These are phyloP conservation scores for Branchellion lobata DNA, from an alignment of 2,888 invertebrate genomes.

Conservation along the genomic window DNA sequence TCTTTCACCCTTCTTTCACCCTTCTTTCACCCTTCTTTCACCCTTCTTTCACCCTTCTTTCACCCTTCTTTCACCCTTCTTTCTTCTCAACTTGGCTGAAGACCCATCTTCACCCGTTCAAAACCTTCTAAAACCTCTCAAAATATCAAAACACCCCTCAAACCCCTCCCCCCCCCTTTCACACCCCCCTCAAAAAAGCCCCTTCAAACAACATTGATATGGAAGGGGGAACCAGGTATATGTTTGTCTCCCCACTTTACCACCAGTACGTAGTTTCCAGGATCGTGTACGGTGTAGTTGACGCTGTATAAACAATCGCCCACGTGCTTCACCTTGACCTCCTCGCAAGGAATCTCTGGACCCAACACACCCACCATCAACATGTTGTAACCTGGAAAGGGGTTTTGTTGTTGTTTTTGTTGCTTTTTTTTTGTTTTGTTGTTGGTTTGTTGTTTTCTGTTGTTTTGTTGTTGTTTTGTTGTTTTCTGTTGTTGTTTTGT, in stretches of 20 bases:
- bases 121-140: neutral
- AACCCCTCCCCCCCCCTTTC: neutral
- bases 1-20: too few species aligned
- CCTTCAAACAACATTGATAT: slow-evolving; percentile 53
- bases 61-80: neutral
- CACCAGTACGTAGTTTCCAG: slow-evolving; percentile 89
- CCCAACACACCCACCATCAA: slow-evolving; percentile 93
- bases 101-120: neutral
- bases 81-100: neutral
- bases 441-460: too few species aligned
- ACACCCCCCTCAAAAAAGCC: slow-evolving; percentile 2
- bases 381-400: slow-evolving; percentile 82
- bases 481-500: too few species aligned
- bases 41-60: neutral
- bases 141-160: neutral
- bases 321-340: slow-evolving; percentile 87
- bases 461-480: too few species aligned
- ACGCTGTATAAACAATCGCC: slow-evolving; percentile 89
- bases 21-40: neutral
- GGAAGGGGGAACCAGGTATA: slow-evolving; percentile 91
- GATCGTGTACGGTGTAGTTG: slow-evolving; percentile 85
- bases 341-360: slow-evolving; percentile 89
- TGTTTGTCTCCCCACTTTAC: slow-evolving; percentile 97
- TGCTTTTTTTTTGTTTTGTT: too few species aligned
- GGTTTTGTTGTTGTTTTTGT: too few species aligned